A percentile compares a stretch with the other conserved stretches of the same genome.
Conservation (phyloP, 2,113 vertebrate species). For the Calypte anna region DNA sequence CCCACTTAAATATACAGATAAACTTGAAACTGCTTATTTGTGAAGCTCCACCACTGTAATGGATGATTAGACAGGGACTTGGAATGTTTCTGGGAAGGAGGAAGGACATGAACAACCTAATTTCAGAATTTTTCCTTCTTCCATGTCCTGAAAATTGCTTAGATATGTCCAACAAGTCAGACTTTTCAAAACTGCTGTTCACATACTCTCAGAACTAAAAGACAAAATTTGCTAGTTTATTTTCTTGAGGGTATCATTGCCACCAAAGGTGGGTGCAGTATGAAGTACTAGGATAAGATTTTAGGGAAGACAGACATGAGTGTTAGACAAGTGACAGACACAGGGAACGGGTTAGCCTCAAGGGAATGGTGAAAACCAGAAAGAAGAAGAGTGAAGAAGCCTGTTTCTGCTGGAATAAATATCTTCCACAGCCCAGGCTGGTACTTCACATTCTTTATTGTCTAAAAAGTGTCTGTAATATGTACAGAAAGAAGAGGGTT, state of each 20-base stretch:
- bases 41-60: background rate
- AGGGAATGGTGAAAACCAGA: background rate
- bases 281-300: background rate
- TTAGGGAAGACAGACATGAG: background rate
- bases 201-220: background rate
- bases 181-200: background rate
- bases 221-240: background rate
- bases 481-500: background rate
- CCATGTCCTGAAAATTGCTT: background rate
- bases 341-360: background rate
- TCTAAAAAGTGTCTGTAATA: background rate
- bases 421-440: background rate
- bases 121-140: background rate
- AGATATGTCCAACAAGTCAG: background rate
- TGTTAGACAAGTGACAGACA: background rate
- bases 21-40: background rate
- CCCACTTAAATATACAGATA: background rate
- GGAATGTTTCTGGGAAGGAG: background rate
- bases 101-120: background rate
- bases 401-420: background rate
- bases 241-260: background rate
- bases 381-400: background rate
- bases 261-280: background rate
- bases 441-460: background rate
- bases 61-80: background rate